Evolutionary conservation across 2,888 invertebrate genomes (phyloP).

Genomic region (Pardosa pseudoannulata): DNA sequence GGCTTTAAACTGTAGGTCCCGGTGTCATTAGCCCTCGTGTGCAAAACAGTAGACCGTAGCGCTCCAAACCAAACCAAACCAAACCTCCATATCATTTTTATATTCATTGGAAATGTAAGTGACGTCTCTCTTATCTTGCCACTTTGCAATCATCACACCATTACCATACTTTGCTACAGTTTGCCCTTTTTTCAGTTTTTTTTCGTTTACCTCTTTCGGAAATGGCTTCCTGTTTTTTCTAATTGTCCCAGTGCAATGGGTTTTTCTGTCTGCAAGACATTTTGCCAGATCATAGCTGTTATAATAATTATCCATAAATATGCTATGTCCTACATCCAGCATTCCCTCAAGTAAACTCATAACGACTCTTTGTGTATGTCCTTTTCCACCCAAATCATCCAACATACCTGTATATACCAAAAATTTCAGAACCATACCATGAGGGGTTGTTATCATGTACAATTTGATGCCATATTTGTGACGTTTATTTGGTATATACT

Average conservation of each 20-base stretch:
- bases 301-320: background rate
- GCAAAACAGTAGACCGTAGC: too few relatives aligned
- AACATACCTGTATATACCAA: constrained; percentile 18
- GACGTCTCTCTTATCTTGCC: constrained; percentile 29
- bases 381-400: constrained; percentile 18
- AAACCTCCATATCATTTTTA: constrained; percentile 30
- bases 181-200: constrained; percentile 26
- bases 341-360: constrained; percentile 16
- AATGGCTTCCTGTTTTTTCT: constrained; percentile 8
- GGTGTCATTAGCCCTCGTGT: too few relatives aligned
- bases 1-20: too few relatives aligned
- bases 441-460: constrained; percentile 21
- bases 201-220: constrained; percentile 4
- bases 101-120: constrained; percentile 38
- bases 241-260: constrained; percentile 7
- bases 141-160: constrained; percentile 28
- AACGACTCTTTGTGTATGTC: constrained; percentile 2
- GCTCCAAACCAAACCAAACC: too few relatives aligned
- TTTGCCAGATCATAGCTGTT: background rate
- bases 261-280: constrained; percentile 13
- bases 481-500: too few relatives aligned
- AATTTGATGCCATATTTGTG: background rate
- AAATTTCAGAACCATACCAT: constrained; percentile 30
- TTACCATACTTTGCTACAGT: constrained; percentile 33
- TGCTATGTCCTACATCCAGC: background rate